These are phyloP conservation scores for Aplochiton taeniatus DNA, from an alignment of 2,797 vertebrate genomes.

Conservation along the genomic window DNA sequence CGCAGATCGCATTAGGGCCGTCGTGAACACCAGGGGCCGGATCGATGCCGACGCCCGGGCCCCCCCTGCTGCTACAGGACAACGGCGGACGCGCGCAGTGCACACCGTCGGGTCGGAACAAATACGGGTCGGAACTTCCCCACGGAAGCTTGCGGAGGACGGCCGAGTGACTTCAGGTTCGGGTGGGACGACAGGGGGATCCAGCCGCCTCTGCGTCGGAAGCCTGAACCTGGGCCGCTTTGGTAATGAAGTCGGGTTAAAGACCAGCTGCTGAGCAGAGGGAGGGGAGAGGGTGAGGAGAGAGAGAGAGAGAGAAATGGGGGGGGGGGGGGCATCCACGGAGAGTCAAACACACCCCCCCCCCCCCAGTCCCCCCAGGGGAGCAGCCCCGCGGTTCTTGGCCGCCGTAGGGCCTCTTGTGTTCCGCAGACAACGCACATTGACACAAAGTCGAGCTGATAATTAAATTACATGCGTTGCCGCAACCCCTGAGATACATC, in stretches of 20 bases:
- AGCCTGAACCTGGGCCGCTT: not conserved
- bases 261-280: not conserved
- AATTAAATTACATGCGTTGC: constrained; percentile 80
- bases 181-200: too few relatives aligned
- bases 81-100: too few relatives aligned
- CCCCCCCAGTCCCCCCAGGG: too few relatives aligned
- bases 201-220: too few relatives aligned
- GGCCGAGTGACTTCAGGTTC: too few relatives aligned
- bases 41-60: too few relatives aligned
- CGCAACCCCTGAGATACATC: constrained; percentile 65
- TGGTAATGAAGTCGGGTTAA: not conserved
- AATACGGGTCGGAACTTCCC: too few relatives aligned
- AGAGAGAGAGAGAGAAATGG: constrained; percentile 20
- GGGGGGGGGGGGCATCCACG: constrained; percentile 57
- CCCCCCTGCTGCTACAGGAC: too few relatives aligned
- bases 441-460: constrained; percentile 78
- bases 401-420: constrained; percentile 49
- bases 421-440: constrained; percentile 66
- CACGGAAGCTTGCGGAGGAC: too few relatives aligned
- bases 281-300: not conserved
- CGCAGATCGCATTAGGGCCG: constrained; percentile 51
- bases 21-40: too few relatives aligned
- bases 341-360: constrained; percentile 68
- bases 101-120: too few relatives aligned
- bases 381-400: constrained; percentile 59